Base-by-base conservation (phyloP, 2,888 invertebrate species). In the Pomacea canaliculata region DNA sequence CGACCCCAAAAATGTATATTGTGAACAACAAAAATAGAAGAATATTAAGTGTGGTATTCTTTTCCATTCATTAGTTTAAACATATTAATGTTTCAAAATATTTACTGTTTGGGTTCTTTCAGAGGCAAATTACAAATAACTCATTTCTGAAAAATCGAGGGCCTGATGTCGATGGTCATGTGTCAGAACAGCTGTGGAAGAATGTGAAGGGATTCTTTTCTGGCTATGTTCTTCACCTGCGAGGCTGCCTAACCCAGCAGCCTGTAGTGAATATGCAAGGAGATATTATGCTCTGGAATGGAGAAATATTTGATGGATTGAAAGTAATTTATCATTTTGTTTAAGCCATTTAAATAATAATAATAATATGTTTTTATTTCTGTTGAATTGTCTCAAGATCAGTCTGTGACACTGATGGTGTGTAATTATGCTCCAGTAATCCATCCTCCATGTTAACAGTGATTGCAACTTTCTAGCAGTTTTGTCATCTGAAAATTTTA, bases 251-350 rank as follows among this genome's bases (percentile, higher is more conserved):
- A 5, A 92, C 93, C 5, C 83, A 86, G 56, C 98, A 98, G 89
- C 98, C 98, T 0, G 83, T 92, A 18, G 73, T 93, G 49, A 92
- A 93, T 88, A 90, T 91, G 16, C 89, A 81, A 62, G 92, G 93
- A 48, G 94, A 95, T 80, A 89, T 94, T 74, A 92, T 98, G 76
- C 90, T 97, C 46, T 97, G 95, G 92, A 98, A 98, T 92, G 98
- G 97, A 51, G 97, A 98, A 91, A 93, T 96, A 82, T 97, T 95
- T 91, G 93, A 92, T 80, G 93, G 92, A 63, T 82, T 88, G 65
- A 82, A 92, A 87, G 92, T 93, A 82, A 80, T 23, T 65, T 49
- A 63, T 46, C 23, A 65, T 49, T 18, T 63, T 51, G 12, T 46
- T 12, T 48, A n/a, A 48, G 23, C 18, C 19, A 56, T 9, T 70